A percentile compares a stretch with the other conserved stretches of the same genome.
Evolutionary conservation across 1,140 invertebrate species (phyloP).

Genomic region (Zaprionus ornatus): DNA sequence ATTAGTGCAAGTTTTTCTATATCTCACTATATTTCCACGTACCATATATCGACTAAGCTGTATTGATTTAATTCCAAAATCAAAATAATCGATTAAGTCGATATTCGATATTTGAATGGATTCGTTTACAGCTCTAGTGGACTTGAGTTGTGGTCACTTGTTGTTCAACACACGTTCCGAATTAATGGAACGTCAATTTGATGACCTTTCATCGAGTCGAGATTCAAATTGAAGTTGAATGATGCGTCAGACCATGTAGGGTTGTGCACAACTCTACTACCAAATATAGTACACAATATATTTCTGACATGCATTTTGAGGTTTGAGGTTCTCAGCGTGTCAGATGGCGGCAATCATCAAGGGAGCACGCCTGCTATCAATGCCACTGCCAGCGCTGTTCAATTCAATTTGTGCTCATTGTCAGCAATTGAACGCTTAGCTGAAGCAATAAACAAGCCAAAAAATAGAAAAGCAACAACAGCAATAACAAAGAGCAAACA

Average conservation of each 20-base stretch:
- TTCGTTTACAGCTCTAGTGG: no score
- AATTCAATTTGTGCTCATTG: conserved; percentile 36
- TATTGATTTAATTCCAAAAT: no score
- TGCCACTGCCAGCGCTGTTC: conserved; percentile 14
- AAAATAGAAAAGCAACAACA: background rate
- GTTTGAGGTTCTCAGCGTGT: background rate
- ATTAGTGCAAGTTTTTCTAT: no score
- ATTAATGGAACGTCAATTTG: background rate
- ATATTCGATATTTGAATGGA: no score
- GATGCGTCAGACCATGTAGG: background rate
- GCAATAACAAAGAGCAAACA: background rate
- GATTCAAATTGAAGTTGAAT: background rate
- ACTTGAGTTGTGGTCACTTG: no score
- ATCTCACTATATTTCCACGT: no score
- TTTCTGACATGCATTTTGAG: background rate
- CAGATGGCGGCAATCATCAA: conserved; percentile 36
- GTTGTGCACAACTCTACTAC: background rate
- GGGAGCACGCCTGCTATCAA: conserved; percentile 24
- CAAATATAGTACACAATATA: background rate
- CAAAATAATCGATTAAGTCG: no score
- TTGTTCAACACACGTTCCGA: no score
- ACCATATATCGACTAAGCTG: no score
- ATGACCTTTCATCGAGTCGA: no score
- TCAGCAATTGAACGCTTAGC: conserved; percentile 42
- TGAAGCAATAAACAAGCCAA: conserved; percentile 42